Evolutionary conservation across 2,113 vertebrate species (phyloP).

Genomic region (Balaenoptera acutorostrata): DNA sequence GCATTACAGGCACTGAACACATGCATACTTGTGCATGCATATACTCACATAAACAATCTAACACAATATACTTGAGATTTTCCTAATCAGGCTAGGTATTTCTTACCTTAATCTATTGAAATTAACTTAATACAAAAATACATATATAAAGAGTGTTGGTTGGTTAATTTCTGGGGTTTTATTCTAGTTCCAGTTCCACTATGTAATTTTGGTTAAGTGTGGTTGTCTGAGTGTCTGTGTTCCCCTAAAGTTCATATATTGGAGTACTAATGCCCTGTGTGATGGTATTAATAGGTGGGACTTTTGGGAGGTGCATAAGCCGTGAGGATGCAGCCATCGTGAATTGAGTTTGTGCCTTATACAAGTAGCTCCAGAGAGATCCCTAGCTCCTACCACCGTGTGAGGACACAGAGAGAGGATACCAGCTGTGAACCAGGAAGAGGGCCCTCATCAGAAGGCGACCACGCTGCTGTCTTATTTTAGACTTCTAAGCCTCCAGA

Average conservation of each 20-base stretch:
- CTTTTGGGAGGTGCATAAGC: background rate
- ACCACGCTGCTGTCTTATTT: background rate
- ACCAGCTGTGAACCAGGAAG: background rate
- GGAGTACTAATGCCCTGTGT: background rate
- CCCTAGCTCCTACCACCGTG: background rate
- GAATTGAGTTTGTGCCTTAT: background rate
- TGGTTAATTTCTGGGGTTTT: background rate
- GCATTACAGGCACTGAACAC: background rate
- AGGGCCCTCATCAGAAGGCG: rapidly evolving
- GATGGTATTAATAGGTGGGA: background rate
- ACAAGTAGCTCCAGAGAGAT: background rate
- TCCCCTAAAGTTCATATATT: background rate
- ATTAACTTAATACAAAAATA: background rate
- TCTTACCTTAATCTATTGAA: background rate
- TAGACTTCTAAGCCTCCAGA: background rate
- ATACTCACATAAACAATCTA: background rate
- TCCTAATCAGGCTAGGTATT: background rate
- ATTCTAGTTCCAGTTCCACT: background rate
- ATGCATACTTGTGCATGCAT: rapidly evolving
- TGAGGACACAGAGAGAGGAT: background rate
- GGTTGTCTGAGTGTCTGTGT: background rate
- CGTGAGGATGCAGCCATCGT: background rate
- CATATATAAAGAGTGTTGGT: background rate
- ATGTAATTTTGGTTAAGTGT: background rate
- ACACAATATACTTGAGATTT: background rate